phyloP scores from a whole-genome alignment of 2,113 vertebrate genomes.

The Charina bottae region DNA sequence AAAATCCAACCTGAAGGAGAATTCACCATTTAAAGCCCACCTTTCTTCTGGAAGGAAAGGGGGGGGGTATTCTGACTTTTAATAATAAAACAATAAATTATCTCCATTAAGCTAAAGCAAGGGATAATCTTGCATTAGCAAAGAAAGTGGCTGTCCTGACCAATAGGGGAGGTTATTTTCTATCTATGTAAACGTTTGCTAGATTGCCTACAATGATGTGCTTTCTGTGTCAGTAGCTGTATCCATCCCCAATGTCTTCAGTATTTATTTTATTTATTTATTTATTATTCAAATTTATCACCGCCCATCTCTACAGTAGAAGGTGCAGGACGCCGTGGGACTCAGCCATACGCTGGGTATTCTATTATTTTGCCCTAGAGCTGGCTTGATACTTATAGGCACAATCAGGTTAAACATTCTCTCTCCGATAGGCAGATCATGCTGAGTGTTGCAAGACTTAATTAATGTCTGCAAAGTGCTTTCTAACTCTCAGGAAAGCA shows the following conservation, averaged over 20 bases:
- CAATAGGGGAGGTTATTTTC: background rate
- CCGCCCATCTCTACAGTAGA: too few relatives aligned
- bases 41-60: background rate
- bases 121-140: background rate
- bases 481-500: slow-evolving; percentile 61
- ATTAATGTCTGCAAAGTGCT: slow-evolving; percentile 69
- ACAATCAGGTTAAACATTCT: slow-evolving; percentile 55
- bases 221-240: background rate
- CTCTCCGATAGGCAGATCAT: slow-evolving; percentile 58
- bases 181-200: rapidly evolving
- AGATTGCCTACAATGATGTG: background rate
- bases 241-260: background rate
- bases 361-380: slow-evolving; percentile 47
- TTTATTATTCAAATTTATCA: too few relatives aligned
- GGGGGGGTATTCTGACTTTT: background rate
- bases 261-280: too few relatives aligned
- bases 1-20: background rate
- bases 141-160: background rate
- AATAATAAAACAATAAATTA: background rate
- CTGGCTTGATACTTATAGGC: slow-evolving; percentile 37
- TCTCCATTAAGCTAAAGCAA: background rate
- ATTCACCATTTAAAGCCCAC: background rate
- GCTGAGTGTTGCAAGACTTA: slow-evolving; percentile 57
- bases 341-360: slow-evolving; percentile 32
- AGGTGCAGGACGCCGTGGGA: background rate